Evolutionary conservation across 2,888 invertebrate species (phyloP), one percentile per base, ranked within the genome.

Genomic region (Homarus gammarus): DNA sequence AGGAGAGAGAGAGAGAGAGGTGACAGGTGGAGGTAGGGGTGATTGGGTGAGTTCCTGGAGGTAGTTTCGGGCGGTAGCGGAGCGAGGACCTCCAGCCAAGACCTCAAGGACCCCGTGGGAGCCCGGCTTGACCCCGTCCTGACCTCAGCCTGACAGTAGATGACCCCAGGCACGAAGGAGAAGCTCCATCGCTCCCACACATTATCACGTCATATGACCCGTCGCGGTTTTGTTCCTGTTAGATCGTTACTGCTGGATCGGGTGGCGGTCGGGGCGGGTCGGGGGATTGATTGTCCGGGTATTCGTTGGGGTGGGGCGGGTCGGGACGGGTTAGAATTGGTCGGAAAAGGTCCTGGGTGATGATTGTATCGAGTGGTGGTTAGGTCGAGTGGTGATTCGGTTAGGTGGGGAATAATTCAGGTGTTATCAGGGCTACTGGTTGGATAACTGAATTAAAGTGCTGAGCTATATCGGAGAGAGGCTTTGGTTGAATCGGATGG

Each of bases 211-310:
- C 33, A 33, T 83, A 68, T n/a, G 22, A 38, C 44, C 72, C 33
- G 6, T n/a, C 31, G 68, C n/a, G 70, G 83, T 68, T 83, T 49
- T 72, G 83, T 70, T 83, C 83, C 83, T 49, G 83, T 83, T 83
- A 83, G 33, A 49, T 83, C 40, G 27, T 72, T 83, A 72, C 70
- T 68, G 70, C 18, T 36, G 49, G n/a, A 27, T 44, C 44, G 0
- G 51, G 72, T 27, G 44, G 72, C 36, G 36, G 44, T 70, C 5
- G 40, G 27, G 82, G 1, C 27, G 82, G 64, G n/a, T 27, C 10
- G 38, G 40, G 12, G 18, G 33, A n/a, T n/a, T 36, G 64, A 27
- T 38, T 49, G n/a, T n/a, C n/a, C n/a, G n/a, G n/a, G n/a, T n/a
- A n/a, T n/a, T n/a, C n/a, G n/a, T n/a, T n/a, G n/a, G n/a, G n/a